Percentiles rank a stretch among this genome's conserved stretches.
Evolutionary conservation across 2,797 vertebrate species (phyloP).

Genomic region (Typhlichthys subterraneus): DNA sequence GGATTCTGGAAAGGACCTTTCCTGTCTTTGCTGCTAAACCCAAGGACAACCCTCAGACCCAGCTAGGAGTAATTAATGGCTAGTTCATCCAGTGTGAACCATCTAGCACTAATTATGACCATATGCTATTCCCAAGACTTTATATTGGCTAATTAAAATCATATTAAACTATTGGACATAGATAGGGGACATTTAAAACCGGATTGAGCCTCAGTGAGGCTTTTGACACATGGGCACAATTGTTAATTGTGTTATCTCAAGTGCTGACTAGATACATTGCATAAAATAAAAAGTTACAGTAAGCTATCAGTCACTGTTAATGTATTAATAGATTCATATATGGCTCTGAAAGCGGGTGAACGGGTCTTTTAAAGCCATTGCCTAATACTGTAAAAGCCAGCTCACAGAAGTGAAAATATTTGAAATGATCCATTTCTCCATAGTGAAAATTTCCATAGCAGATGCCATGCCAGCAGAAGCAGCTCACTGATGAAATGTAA

Average conservation of each 20-base stretch:
- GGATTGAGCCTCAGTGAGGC: conserved; percentile 52
- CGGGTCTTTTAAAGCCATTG: conserved; percentile 57
- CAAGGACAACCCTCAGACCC: conserved; percentile 62
- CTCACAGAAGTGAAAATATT: conserved; percentile 70
- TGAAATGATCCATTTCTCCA: conserved; percentile 63
- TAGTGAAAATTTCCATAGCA: conserved; percentile 71
- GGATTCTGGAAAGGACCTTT: conserved; percentile 31
- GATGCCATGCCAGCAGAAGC: conserved; percentile 70
- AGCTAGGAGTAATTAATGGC: conserved; percentile 77
- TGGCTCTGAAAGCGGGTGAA: conserved; percentile 61
- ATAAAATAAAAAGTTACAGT: conserved; percentile 33
- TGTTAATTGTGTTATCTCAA: conserved; percentile 54
- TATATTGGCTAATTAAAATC: conserved; percentile 82
- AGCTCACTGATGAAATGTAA: conserved; percentile 68
- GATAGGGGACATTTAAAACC: conserved; percentile 73
- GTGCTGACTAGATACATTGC: conserved; percentile 45
- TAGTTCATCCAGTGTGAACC: conserved; percentile 71
- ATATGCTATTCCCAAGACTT: conserved; percentile 77
- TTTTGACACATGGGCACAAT: conserved; percentile 55
- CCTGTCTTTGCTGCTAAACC: conserved; percentile 29
- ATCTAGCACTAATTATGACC: conserved; percentile 75
- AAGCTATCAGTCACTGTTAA: conserved; percentile 40
- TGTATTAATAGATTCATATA: conserved; percentile 63
- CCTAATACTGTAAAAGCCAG: conserved; percentile 51
- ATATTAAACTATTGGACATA: conserved; percentile 75